Percentiles rank a stretch among this genome's conserved stretches.
phyloP scores from a whole-genome alignment of 2,797 vertebrate species.

The Falco rusticolus region DNA sequence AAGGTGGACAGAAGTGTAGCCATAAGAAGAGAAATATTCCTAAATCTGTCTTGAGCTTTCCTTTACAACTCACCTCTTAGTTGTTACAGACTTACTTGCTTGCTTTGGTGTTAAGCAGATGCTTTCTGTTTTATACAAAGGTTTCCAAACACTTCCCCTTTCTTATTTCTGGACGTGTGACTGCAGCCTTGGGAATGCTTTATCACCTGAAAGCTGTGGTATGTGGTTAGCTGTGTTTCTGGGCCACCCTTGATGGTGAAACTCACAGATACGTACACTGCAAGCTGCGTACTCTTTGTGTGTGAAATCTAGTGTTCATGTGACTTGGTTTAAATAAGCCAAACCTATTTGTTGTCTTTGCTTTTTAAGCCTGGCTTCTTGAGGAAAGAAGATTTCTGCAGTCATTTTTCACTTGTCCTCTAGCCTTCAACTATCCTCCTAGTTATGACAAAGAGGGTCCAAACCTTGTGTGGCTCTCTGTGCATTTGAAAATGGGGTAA shows the following conservation, averaged over 20 bases:
- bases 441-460: not conserved
- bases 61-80: not conserved
- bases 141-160: constrained; percentile 23
- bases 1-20: not conserved
- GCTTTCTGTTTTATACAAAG: not conserved
- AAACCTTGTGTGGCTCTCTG: not conserved
- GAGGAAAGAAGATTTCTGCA: not conserved
- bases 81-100: not conserved
- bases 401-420: not conserved
- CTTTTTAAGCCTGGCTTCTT: not conserved
- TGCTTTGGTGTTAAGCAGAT: not conserved
- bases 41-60: not conserved
- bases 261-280: not conserved
- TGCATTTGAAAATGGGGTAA: not conserved
- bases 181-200: constrained; percentile 16
- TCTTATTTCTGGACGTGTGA: constrained; percentile 14
- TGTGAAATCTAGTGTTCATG: not conserved
- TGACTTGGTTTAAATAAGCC: not conserved
- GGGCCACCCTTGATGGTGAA: not conserved
- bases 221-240: not conserved
- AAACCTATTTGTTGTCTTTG: not conserved
- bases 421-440: not conserved
- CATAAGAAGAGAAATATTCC: not conserved
- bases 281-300: not conserved
- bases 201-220: not conserved